These are phyloP conservation scores for Drosophila paranaensis DNA, from an alignment of 2,888 invertebrate species.

Conservation along the genomic window DNA sequence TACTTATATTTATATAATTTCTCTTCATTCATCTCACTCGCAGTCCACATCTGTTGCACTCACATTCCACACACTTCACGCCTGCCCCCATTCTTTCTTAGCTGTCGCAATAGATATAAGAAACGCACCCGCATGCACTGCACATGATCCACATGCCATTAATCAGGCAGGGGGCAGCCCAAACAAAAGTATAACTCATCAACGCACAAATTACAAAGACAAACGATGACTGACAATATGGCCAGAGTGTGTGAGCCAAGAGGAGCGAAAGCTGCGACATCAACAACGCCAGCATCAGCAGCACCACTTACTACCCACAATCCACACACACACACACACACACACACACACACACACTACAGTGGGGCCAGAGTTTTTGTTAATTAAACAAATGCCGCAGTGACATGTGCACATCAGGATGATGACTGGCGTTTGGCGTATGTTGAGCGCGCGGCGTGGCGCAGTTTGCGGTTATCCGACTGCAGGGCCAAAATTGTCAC, in stretches of 20 bases:
- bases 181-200: conserved; percentile 77
- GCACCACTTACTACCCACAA: conserved; percentile 71
- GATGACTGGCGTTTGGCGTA: conserved; percentile 72
- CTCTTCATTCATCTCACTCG: not conserved
- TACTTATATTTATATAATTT: too few relatives aligned
- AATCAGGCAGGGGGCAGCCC: conserved; percentile 61
- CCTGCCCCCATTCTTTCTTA: conserved; percentile 12
- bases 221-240: conserved; percentile 74
- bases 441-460: conserved; percentile 39
- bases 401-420: conserved; percentile 78
- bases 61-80: conserved; percentile 7
- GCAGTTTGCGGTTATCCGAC: conserved; percentile 74
- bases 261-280: conserved; percentile 40
- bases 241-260: conserved; percentile 11
- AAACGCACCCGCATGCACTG: conserved; percentile 50
- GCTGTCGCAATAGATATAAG: conserved; percentile 23
- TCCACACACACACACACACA: conserved; percentile 37
- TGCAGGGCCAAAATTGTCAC: conserved; percentile 46
- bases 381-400: conserved; percentile 81
- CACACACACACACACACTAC: not conserved
- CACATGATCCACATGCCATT: conserved; percentile 70
- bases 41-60: not conserved
- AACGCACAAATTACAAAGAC: conserved; percentile 79
- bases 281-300: conserved; percentile 18
- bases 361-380: conserved; percentile 63